Conservation (phyloP, 2,113 vertebrate species). For the Gallinago media region DNA sequence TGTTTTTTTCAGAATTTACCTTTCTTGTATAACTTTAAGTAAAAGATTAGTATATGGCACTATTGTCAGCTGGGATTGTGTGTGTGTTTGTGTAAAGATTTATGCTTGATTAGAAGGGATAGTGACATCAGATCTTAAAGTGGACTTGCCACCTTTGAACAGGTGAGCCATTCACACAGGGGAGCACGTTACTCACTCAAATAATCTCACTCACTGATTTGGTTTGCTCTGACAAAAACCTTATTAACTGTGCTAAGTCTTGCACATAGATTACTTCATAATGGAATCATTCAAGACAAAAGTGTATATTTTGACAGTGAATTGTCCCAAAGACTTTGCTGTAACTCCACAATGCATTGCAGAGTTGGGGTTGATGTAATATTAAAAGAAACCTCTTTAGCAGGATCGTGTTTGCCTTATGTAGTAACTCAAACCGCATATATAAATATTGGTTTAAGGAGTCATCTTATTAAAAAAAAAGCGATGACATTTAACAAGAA, state of each 20-base stretch:
- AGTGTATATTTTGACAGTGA: neutral
- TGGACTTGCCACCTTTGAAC: neutral
- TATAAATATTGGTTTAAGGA: neutral
- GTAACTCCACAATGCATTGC: neutral
- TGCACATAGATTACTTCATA: neutral
- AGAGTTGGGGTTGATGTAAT: neutral
- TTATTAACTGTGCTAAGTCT: neutral
- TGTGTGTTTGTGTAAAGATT: neutral
- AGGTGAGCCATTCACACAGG: neutral
- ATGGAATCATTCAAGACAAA: neutral
- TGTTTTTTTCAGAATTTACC: neutral
- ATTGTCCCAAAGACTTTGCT: neutral
- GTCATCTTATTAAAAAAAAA: neutral
- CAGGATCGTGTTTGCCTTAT: neutral
- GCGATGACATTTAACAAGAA: neutral
- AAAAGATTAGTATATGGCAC: rapidly evolving
- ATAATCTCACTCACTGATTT: neutral
- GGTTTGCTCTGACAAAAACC: neutral
- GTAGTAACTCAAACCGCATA: neutral
- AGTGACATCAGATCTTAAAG: neutral
- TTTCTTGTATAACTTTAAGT: neutral
- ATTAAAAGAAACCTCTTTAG: neutral
- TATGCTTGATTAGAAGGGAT: neutral
- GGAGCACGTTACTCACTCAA: neutral
- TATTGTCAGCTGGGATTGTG: neutral